These are phyloP conservation scores for Crenichthys baileyi DNA, from an alignment of 2,797 vertebrate genomes.

Conservation along the genomic window DNA sequence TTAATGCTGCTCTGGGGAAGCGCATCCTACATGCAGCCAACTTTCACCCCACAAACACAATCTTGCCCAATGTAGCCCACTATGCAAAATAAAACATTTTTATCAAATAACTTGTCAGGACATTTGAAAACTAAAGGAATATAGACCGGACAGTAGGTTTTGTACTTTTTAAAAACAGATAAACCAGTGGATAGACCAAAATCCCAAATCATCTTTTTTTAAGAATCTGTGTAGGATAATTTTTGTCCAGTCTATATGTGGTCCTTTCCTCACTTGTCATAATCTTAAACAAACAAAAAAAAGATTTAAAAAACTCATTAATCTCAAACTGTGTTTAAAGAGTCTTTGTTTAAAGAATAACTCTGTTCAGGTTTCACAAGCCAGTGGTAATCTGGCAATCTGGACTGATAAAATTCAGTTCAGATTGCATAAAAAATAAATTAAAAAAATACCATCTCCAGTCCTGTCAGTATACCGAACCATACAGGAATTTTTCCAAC, in stretches of 20 bases:
- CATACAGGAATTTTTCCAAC: neutral
- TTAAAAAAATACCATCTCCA: neutral
- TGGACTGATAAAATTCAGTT: neutral
- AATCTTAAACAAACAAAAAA: neutral
- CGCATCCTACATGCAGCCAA: neutral
- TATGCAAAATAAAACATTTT: neutral
- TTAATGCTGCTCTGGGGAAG: neutral
- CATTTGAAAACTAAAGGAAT: neutral
- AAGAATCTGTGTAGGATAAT: neutral
- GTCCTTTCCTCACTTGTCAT: neutral
- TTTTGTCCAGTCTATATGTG: too few relatives aligned
- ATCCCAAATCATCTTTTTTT: neutral
- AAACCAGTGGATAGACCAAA: neutral
- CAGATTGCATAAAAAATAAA: too few relatives aligned
- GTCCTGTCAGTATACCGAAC: neutral
- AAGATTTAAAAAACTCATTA: too few relatives aligned
- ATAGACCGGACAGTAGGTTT: neutral
- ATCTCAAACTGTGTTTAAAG: neutral
- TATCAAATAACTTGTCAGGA: neutral
- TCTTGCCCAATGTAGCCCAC: too few relatives aligned
- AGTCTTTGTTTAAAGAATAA: neutral
- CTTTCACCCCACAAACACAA: too few relatives aligned
- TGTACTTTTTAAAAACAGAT: too few relatives aligned
- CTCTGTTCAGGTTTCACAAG: too few relatives aligned
- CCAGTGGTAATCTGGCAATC: too few relatives aligned